A percentile compares a stretch with the other conserved stretches of the same genome.
phyloP scores from a whole-genome alignment of 2,113 vertebrate genomes.

The Lutjanus erythropterus region DNA sequence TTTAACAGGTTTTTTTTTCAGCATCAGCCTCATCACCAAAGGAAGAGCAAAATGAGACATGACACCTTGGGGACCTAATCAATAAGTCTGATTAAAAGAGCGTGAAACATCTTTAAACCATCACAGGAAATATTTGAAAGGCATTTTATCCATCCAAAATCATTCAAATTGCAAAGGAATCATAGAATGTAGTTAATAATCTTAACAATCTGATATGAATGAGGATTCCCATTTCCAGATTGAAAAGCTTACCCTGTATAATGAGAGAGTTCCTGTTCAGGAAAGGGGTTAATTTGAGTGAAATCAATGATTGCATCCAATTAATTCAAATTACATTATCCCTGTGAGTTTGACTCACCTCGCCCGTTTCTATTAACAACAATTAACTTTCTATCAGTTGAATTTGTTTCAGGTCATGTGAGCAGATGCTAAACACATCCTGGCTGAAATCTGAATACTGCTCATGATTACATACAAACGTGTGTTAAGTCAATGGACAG shows the following conservation, averaged over 20 bases:
- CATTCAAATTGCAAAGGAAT: neutral
- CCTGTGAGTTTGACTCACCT: constrained; percentile 11
- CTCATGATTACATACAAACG: constrained; percentile 1
- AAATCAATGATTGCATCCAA: constrained; percentile 16
- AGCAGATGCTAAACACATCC: neutral
- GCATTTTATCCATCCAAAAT: neutral
- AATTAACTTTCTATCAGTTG: constrained; percentile 29
- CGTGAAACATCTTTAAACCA: neutral
- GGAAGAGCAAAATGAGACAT: constrained; percentile 12
- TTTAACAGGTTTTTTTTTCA: neutral
- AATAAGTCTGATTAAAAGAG: constrained; percentile 8
- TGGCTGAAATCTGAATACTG: constrained; percentile 5
- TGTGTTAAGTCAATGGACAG: neutral
- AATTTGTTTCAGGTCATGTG: constrained; percentile 31
- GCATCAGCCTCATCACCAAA: neutral
- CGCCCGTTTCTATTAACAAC: constrained; percentile 8
- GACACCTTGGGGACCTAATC: constrained; percentile 12
- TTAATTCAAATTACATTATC: constrained; percentile 27
- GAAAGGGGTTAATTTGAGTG: neutral
- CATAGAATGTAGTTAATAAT: too few species aligned
- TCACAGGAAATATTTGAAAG: neutral
- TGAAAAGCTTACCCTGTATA: neutral
- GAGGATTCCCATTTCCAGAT: neutral
- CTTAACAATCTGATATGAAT: neutral
- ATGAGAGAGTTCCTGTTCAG: constrained; percentile 1